Evolutionary conservation across 2,888 invertebrate genomes (phyloP), one percentile per base, ranked within the genome.

Genomic region (Gastrophysa polygoni): DNA sequence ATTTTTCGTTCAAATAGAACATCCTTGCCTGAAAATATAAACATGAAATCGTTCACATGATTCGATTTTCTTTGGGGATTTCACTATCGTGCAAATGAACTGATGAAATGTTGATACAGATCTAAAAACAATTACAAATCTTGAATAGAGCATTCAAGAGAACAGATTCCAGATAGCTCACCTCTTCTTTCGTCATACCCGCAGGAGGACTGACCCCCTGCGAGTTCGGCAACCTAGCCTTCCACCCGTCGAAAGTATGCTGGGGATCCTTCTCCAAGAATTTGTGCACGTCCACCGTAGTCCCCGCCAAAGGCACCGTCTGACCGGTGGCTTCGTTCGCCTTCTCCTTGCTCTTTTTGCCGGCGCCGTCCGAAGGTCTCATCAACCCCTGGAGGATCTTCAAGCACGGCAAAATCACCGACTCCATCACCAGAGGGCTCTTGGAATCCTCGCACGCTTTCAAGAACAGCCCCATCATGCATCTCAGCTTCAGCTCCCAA

Each of bases 401-500:
- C 66, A 98, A 83, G 80, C 97, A 97, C 0, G 98, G 98, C 67
- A 98, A 84, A 66, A 96, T 92, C 16, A 98, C 91, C 63, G 93
- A 92, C 76, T 95, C 95, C 85, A 95, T 88, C 0, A 97, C 93
- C 55, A 93, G 90, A 0, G 94, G 93, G 74, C 92, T 93, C 64
- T 90, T 89, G 0, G 91, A 89, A 80, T 89, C 86, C 57, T 88
- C 85, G 69, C 90, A 90, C 3, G 92, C 91, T 82, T 89, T 87
- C 58, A 95, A 85, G 83, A 97, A 96, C 56, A 97, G 83, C 69
- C 91, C 90, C 83, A 97, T 91, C 64, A 96, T 92, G 77, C 93
- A 91, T 49, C 93, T 88, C 0, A 98, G 83, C 75, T 97, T 91
- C 66, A 91, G 89, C 79, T 98, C 97, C 98, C 98, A 98, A 78